Evolutionary conservation across 2,888 invertebrate species (phyloP).

Genomic region (Mactromeris polynyma): DNA sequence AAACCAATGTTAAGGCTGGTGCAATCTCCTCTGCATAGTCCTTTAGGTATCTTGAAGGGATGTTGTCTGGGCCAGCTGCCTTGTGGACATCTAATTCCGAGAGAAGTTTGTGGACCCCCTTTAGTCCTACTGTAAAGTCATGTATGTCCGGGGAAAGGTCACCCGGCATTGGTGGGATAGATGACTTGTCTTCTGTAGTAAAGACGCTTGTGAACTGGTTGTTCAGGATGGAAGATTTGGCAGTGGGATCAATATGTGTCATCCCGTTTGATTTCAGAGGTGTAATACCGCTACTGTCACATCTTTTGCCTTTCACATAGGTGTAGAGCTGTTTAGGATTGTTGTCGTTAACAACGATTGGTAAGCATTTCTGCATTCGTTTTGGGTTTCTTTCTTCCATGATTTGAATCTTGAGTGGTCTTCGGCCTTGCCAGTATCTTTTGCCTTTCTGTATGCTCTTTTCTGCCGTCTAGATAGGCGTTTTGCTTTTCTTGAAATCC

Average conservation of each 20-base stretch:
- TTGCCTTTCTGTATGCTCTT: too few species aligned
- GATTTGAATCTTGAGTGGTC: not conserved
- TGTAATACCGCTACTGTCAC: slow-evolving; percentile 2
- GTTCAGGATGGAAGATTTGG: not conserved
- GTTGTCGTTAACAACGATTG: too few species aligned
- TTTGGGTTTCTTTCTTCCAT: not conserved
- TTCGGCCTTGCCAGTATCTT: too few species aligned
- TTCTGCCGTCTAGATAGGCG: too few species aligned
- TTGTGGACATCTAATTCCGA: not conserved
- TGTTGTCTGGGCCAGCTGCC: not conserved
- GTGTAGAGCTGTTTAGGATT: not conserved
- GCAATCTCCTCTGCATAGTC: not conserved
- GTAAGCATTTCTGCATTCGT: not conserved
- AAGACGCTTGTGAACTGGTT: not conserved
- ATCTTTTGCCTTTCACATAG: slow-evolving; percentile 4
- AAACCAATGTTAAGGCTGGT: not conserved
- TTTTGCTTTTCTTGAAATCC: too few species aligned
- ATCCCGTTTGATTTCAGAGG: not conserved
- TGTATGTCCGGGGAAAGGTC: not conserved
- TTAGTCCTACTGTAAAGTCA: not conserved
- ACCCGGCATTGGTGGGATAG: not conserved
- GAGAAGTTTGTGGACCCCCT: not conserved
- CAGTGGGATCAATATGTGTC: not conserved
- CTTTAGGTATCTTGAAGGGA: not conserved
- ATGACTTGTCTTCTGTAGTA: not conserved